Base-by-base conservation (phyloP, 2,113 vertebrate genomes). In the Neogale vison region DNA sequence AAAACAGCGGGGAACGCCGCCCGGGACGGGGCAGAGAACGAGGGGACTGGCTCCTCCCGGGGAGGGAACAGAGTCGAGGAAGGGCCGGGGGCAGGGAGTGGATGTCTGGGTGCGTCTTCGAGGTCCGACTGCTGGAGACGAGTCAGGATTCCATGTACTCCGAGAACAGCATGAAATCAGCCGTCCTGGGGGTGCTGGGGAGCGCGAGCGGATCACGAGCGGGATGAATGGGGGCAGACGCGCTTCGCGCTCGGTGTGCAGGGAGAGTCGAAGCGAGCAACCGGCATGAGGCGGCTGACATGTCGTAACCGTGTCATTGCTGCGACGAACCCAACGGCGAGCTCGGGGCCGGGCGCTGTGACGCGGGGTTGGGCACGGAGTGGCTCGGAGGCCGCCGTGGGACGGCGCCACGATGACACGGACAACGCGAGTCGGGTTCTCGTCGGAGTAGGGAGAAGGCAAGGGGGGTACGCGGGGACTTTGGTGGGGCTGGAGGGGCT, bases 241-340 rank as follows among this genome's bases (percentile, higher is more conserved):
- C 29, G 31, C 14, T 85, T 71, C 39, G 12, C 50, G 29, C 63
- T 21, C 71, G 45, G 6, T 12, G 26, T 18, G 29, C 80, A 31
- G 21, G 23, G 42, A 67, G 50, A 26, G 29, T 34, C 6, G 12
- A 39, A 72, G 21, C 13, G 36, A 63, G 57, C 3, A 39, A 36
- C 23, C n/a, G 1, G 17, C 34, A 8, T 0, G 18, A 71, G 67
- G 31, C 21, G 17, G n/a, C n/a, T 5, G 69, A 23, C n/a, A 1
- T 39, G n/a, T 4, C 11, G n/a, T 2, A 23, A 36, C 5, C 10
- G 18, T 21, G n/a, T 36, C 18, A 1, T 26, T 4, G 61, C 29
- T 3, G 13, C 3, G 6, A 74, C 1, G 6, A 45, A 29, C 26
- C 12, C 39, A 1, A 8, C 6, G 14, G 31, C 7, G 63, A 71